Evolutionary conservation across 1,140 invertebrate species (phyloP), one percentile per base, ranked within the genome.

Genomic region (Listronotus oregonensis): DNA sequence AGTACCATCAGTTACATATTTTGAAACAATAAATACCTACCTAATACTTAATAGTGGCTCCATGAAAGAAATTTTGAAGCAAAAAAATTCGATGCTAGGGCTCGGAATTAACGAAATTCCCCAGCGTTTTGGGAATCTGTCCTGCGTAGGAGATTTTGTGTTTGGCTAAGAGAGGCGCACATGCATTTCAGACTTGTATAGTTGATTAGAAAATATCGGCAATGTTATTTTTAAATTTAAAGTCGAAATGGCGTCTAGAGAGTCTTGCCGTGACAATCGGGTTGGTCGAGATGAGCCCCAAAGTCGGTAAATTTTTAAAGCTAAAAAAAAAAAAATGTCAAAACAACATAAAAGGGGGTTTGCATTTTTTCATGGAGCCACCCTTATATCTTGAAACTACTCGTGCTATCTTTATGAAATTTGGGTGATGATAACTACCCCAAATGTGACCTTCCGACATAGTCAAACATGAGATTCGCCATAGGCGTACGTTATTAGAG

Each of bases 251-350:
- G 46, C 21, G 9, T 65, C 56, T 11, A 59, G 39, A 40, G 44
- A 47, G 21, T 77, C 80, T 15, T 77, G 77, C 50, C 65, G 65
- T 46, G 83, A 75, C 69, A 81, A 79, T 94, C 92, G 49, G 90
- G 89, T 70, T 89, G 89, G 80, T 95, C 93, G 8, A 95, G 83
- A 79, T 95, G 92, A 43, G 90, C 92, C 49, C 92, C 92, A 74
- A 86, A 84, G 66, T 86, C 82, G 51, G 95, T 80, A 42, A 89
- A 73, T 73, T 87, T 83, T 14, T 91, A 84, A 34, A 91, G 76
- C 88, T 90, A 74, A 14, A 80, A 80, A 49, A 66, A 71, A 69
- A 70, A n/a, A n/a, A n/a, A n/a, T n/a, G n/a, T n/a, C n/a, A n/a
- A n/a, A n/a, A n/a, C n/a, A n/a, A n/a, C n/a, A n/a, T n/a, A n/a